Base-by-base conservation (phyloP, 2,797 vertebrate genomes). In the Nyctibius grandis region DNA sequence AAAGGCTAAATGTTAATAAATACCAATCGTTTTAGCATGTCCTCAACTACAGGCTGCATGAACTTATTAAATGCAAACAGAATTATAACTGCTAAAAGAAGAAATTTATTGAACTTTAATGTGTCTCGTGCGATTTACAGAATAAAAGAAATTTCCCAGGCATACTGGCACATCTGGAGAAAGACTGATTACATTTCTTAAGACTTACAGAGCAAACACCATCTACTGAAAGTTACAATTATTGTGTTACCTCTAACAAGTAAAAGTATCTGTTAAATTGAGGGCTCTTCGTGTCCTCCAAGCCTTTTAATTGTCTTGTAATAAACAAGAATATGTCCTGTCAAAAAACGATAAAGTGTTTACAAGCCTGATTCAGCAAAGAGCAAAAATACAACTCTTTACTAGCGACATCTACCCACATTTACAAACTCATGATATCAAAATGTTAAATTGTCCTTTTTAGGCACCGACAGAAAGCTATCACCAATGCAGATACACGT, bases 191-290 rank as follows among this genome's bases (percentile, higher is more conserved):
- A 74, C 26, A 64, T 36, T 81, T 92, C 47, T 61, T 44, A 67
- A n/a, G 16, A 29, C 7, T 90, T 65, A 73, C 12, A 91, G 21
- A 82, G 63, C 44, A 94, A 84, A 56, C 15, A 79, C 0, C 5
- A 61, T 69, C 11, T 59, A 95, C 19, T 56, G 22, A 73, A 93
- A 95, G 22, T 83, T 72, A 42, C 5, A 87, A 57, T 53, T 68
- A 72, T 26, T 65, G 76, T 36, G 45, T 98, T 98, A 99, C 99
- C 99, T 99, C 99, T 98, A 99, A 98, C 95, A 99, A 98, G 98
- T 99, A 99, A 98, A 99, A 99, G 97, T 99, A 99, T 99, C 99
- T 99, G 98, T 99, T 99, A 98, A 99, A 99, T 91, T 99, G 99
- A 51, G 99, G 99, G 96, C 99, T 99, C 98, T 99, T 99, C n/a